Percentiles rank a stretch among this genome's conserved stretches.
phyloP scores from a whole-genome alignment of 2,797 vertebrate species.

The Heliangelus exortis region DNA sequence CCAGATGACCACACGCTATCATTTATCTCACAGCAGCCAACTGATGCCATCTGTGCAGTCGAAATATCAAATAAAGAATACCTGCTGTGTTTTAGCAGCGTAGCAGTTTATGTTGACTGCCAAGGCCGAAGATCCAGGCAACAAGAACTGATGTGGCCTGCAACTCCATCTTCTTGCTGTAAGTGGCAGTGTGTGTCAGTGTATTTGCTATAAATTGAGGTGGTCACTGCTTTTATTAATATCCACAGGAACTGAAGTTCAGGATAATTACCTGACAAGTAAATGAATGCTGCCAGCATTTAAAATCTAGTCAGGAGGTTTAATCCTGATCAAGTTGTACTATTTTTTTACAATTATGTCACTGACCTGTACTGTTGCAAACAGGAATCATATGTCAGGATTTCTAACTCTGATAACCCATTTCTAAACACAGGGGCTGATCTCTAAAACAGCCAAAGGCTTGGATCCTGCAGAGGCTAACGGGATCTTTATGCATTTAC shows the following conservation, averaged over 20 bases:
- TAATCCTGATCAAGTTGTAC: not conserved
- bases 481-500: accelerated
- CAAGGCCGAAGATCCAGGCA: conserved; percentile 97
- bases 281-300: not conserved
- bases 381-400: not conserved
- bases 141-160: conserved; percentile 98
- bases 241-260: not conserved
- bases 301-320: not conserved
- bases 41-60: conserved; percentile 93
- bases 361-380: not conserved
- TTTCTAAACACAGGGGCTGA: not conserved
- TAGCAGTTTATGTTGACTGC: conserved; percentile 95
- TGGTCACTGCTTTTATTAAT: not conserved
- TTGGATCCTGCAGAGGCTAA: not conserved
- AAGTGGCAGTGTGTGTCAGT: conserved; percentile 71
- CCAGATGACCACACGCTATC: conserved; percentile 93
- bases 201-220: not conserved
- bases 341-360: not conserved
- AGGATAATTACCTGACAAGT: not conserved
- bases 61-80: conserved; percentile 98
- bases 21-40: conserved; percentile 89
- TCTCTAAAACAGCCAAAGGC: not conserved
- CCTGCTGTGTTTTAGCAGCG: conserved; percentile 96
- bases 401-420: not conserved
- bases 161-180: conserved; percentile 92